A percentile compares a stretch with the other conserved stretches of the same genome.
phyloP scores from a whole-genome alignment of 1,140 invertebrate genomes.

The Apocrypta bakeri region DNA sequence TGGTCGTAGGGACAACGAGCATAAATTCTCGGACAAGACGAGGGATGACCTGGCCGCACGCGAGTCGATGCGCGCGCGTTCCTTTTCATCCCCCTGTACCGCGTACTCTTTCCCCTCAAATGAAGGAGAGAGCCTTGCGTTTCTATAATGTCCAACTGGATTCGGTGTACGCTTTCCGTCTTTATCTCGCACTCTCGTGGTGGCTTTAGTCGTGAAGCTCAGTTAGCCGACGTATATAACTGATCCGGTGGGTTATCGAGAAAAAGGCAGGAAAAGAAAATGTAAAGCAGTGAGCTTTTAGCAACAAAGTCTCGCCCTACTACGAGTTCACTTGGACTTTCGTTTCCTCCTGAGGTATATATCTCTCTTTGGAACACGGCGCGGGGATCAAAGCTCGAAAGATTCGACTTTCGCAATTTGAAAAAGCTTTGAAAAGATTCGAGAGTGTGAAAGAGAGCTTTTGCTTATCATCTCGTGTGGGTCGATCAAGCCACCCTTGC shows the following conservation, averaged over 20 bases:
- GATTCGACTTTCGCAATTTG: constrained; percentile 53
- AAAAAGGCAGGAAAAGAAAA: constrained; percentile 44
- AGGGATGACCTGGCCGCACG: constrained; percentile 72
- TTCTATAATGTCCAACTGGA: constrained; percentile 29
- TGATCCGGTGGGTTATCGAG: constrained; percentile 18
- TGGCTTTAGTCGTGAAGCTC: background rate
- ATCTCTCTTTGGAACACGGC: background rate
- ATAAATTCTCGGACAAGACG: constrained; percentile 71
- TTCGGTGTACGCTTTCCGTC: constrained; percentile 25
- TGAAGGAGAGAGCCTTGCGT: background rate
- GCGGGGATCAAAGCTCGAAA: constrained; percentile 48
- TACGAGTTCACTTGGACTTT: constrained; percentile 35
- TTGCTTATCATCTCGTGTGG: constrained; percentile 51
- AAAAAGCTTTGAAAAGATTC: constrained; percentile 52
- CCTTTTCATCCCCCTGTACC: constrained; percentile 41
- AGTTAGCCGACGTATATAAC: background rate
- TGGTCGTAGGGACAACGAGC: constrained; percentile 68
- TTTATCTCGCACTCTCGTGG: background rate
- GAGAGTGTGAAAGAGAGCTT: constrained; percentile 29
- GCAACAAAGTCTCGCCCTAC: constrained; percentile 34
- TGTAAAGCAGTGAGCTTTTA: constrained; percentile 51
- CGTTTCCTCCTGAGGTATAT: background rate
- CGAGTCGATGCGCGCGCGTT: constrained; percentile 55
- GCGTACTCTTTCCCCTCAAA: constrained; percentile 8
- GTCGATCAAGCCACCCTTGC: background rate